Percentiles rank a stretch among this genome's conserved stretches.
phyloP scores from a whole-genome alignment of 2,888 invertebrate genomes.

The Cerceris ruficornis region DNA sequence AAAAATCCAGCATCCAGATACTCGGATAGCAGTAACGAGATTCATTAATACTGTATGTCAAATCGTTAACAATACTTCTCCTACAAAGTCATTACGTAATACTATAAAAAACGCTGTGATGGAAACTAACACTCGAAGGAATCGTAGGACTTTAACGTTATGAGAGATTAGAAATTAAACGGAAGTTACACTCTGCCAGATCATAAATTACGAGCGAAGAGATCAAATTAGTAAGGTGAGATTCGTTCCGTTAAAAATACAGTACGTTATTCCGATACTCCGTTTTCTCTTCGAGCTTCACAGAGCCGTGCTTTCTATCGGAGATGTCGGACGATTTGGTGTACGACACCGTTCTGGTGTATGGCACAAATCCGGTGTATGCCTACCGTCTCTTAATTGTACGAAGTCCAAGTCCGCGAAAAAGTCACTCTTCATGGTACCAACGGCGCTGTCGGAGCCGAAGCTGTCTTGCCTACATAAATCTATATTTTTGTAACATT shows the following conservation, averaged over 20 bases:
- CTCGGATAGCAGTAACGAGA: conserved; percentile 41
- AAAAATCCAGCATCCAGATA: conserved; percentile 16
- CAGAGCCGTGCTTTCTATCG: conserved; percentile 79
- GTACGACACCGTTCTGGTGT: conserved; percentile 73
- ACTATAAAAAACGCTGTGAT: conserved; percentile 9
- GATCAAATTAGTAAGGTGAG: conserved; percentile 61
- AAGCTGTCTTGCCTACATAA: conserved; percentile 78
- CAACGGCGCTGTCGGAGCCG: conserved; percentile 78
- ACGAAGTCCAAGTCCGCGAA: conserved; percentile 78
- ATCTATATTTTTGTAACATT: conserved; percentile 69
- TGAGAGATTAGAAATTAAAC: conserved; percentile 41
- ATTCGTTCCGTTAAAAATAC: conserved; percentile 44
- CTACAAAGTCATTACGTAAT: conserved; percentile 11
- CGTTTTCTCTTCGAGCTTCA: conserved; percentile 55
- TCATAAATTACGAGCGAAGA: conserved; percentile 47
- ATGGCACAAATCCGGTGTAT: conserved; percentile 73
- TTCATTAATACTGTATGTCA: conserved; percentile 58
- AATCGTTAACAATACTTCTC: conserved; percentile 43
- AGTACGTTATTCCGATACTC: conserved; percentile 25
- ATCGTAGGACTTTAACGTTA: conserved; percentile 16
- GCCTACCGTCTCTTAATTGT: conserved; percentile 71
- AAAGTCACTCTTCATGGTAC: conserved; percentile 80
- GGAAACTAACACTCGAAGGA: not conserved
- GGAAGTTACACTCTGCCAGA: conserved; percentile 34
- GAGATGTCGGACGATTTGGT: conserved; percentile 73